phyloP scores from a whole-genome alignment of 2,797 vertebrate genomes.

The Benthosema pterotum region DNA sequence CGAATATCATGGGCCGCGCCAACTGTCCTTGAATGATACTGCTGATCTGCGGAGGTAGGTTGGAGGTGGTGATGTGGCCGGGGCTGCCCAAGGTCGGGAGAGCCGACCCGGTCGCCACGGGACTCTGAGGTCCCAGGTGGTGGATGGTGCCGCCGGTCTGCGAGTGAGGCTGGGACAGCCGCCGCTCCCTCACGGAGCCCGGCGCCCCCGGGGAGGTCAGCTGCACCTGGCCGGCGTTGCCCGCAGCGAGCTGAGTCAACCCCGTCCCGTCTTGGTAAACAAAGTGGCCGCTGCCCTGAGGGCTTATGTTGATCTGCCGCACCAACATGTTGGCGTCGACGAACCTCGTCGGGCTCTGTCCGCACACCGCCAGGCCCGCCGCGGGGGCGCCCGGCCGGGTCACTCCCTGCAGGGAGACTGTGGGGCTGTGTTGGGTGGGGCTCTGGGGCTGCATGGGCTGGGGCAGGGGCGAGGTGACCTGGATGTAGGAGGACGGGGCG shows the following conservation, averaged over 20 bases:
- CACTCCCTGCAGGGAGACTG: constrained; percentile 85
- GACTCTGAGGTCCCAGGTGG: constrained; percentile 94
- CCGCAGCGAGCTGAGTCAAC: constrained; percentile 86
- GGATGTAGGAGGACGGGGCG: constrained; percentile 91
- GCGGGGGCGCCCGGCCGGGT: constrained; percentile 83
- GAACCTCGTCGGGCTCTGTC: constrained; percentile 91
- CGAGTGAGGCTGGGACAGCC: constrained; percentile 94
- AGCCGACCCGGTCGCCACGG: constrained; percentile 82
- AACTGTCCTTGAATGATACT: constrained; percentile 96
- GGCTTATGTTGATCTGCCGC: constrained; percentile 91
- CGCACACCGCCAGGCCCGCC: constrained; percentile 86
- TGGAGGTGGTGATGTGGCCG: constrained; percentile 92
- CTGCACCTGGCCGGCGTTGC: constrained; percentile 86
- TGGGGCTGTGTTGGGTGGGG: constrained; percentile 93
- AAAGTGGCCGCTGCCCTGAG: constrained; percentile 87
- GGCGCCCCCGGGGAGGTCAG: constrained; percentile 84
- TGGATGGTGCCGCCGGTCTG: constrained; percentile 96
- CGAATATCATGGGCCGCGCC: constrained; percentile 89
- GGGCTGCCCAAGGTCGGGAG: constrained; percentile 88
- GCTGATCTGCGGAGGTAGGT: constrained; percentile 96
- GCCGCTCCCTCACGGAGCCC: constrained; percentile 84
- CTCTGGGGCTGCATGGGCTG: constrained; percentile 94
- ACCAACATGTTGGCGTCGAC: constrained; percentile 92
- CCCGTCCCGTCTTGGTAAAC: constrained; percentile 92
- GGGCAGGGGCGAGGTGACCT: constrained; percentile 92